A percentile compares a stretch with the other conserved stretches of the same genome.
phyloP scores from a whole-genome alignment of 2,888 invertebrate species.

The Hypercompe scribonia region DNA sequence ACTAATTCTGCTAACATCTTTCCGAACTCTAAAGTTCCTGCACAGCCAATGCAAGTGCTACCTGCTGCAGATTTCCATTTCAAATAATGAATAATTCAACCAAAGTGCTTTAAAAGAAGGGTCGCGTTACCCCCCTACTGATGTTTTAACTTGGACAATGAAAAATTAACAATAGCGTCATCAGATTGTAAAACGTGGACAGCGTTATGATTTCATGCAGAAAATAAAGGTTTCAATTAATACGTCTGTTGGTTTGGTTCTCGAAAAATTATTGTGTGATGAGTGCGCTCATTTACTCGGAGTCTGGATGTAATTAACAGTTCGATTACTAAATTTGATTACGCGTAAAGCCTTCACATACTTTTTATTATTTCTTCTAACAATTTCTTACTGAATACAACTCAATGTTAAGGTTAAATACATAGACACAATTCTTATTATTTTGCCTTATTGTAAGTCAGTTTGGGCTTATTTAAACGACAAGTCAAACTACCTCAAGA shows the following conservation, averaged over 20 bases:
- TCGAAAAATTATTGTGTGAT: neutral
- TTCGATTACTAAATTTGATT: neutral
- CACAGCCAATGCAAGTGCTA: constrained; percentile 42
- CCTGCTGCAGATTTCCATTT: constrained; percentile 50
- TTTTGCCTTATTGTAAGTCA: too few species aligned
- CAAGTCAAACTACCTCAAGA: too few species aligned
- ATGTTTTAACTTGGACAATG: constrained; percentile 33
- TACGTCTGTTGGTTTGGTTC: neutral
- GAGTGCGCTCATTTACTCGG: neutral
- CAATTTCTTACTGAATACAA: too few species aligned
- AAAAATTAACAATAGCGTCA: constrained; percentile 22
- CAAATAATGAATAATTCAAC: constrained; percentile 58
- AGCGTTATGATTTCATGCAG: neutral
- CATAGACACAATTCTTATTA: too few species aligned
- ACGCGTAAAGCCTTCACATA: neutral
- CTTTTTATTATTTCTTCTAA: too few species aligned
- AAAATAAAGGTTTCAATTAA: neutral
- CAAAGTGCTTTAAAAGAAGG: constrained; percentile 23
- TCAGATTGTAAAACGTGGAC: constrained; percentile 8
- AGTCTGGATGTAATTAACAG: neutral
- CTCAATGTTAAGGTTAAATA: too few species aligned
- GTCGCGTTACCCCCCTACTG: constrained; percentile 22
- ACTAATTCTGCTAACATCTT: constrained; percentile 50
- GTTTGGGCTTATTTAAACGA: too few species aligned
- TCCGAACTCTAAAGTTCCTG: constrained; percentile 38